Base-by-base conservation (phyloP, 2,797 vertebrate genomes). In the Gymnodraco acuticeps region DNA sequence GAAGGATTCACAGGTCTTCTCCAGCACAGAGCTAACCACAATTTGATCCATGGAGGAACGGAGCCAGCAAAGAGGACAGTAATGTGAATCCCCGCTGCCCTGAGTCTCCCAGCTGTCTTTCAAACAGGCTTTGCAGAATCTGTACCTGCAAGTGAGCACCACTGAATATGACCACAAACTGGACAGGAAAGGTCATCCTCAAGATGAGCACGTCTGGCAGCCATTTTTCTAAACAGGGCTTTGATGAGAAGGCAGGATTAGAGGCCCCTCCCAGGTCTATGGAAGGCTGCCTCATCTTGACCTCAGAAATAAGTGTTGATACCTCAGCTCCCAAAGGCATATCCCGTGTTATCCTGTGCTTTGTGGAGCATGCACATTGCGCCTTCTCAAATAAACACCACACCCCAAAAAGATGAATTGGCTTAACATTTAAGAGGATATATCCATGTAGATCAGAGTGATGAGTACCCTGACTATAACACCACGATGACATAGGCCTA, bases 121-220 rank as follows among this genome's bases (percentile, higher is more conserved):
- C 33, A 97, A 84, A 52, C 97, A 97, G 17, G 63, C 78, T 85
- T 95, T 95, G 88, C 96, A 97, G 90, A 97, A 97, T 83, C 93
- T 95, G 83, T 97, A 97, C 58, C 93, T 95, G 83, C 96, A 97
- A 58, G 91, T 88, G 0, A 97, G 94, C 3, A 95, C 96, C 75
- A 96, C 96, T 0, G 97, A 31, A 96, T 95, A 3, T 95, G 92
- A 67, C 96, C 96, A 82, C 97, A 98, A 77, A 97, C 86, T 55
- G 96, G 96, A 55, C 97, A 97, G 7, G 93, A 92, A 73, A 98
- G 89, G 77, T 97, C 96, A 53, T 97, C 96, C 53, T 93, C 89
- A 1, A 48, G 80, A 65, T 55, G 73, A 73, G 61, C 52, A 20
- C 51, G 82, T 73, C 87, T 88, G 78, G 78, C 86, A 51, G 93